Conservation (phyloP, 2,113 vertebrate genomes). For the Megatriorchis doriae region DNA sequence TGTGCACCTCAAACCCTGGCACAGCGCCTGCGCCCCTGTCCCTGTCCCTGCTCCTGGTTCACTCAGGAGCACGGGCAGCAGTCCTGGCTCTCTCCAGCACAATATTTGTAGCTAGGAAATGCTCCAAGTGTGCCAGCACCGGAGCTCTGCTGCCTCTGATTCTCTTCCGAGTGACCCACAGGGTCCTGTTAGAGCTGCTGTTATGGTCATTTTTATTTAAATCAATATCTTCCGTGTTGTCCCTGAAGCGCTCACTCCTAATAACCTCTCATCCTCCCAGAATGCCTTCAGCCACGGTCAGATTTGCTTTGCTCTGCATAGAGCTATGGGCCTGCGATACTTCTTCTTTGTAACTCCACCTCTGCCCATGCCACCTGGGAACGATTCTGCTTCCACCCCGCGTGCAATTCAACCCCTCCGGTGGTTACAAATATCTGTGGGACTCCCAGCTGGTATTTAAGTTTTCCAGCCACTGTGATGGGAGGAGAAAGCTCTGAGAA, state of each 20-base stretch:
- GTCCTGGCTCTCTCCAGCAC: background rate
- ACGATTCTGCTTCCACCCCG: rapidly evolving
- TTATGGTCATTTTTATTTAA: constrained; percentile 33
- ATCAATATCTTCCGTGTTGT: background rate
- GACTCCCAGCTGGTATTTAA: background rate
- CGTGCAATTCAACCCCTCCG: background rate
- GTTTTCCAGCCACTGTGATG: background rate
- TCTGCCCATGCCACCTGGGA: background rate
- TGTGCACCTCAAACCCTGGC: background rate
- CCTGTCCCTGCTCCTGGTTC: background rate
- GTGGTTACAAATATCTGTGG: background rate
- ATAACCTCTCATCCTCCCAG: constrained; percentile 3
- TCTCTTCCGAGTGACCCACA: constrained; percentile 5
- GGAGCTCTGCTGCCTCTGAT: background rate
- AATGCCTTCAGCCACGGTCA: background rate
- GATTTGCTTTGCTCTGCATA: background rate
- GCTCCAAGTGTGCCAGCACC: background rate
- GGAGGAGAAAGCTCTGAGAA: background rate
- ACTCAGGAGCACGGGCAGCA: background rate
- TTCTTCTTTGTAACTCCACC: background rate
- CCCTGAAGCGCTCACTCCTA: background rate
- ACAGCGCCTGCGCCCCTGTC: background rate
- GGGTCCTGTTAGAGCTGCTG: background rate
- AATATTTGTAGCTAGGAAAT: background rate
- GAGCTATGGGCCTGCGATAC: rapidly evolving